These are phyloP conservation scores for Zapus hudsonius DNA, from an alignment of 2,113 vertebrate genomes.

Conservation along the genomic window DNA sequence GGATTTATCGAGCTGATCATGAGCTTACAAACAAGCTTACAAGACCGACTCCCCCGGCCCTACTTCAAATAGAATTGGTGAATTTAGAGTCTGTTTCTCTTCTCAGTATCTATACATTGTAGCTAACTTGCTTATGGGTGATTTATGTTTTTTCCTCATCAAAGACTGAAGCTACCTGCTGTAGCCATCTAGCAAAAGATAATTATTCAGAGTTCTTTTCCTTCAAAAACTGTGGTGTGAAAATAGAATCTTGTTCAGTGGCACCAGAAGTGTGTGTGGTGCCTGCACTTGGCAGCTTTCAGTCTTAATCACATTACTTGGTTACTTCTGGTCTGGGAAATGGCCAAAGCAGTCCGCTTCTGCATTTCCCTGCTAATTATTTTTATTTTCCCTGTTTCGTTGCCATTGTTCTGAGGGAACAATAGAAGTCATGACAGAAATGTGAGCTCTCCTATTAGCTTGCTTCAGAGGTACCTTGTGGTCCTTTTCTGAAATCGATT, in stretches of 20 bases:
- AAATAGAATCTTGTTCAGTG: neutral
- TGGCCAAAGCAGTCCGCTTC: constrained; percentile 56
- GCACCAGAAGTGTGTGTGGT: constrained; percentile 34
- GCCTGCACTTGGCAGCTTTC: constrained; percentile 57
- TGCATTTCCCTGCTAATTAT: constrained; percentile 55
- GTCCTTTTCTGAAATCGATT: constrained; percentile 62
- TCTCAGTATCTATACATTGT: neutral
- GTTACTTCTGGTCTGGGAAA: constrained; percentile 58
- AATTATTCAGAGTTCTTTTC: constrained; percentile 22
- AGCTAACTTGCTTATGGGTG: neutral
- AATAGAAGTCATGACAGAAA: constrained; percentile 66
- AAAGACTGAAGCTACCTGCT: neutral
- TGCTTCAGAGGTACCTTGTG: neutral
- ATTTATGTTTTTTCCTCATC: neutral
- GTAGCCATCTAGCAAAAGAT: constrained; percentile 1
- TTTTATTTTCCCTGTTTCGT: constrained; percentile 45
- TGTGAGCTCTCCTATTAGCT: constrained; percentile 58
- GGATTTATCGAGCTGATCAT: neutral
- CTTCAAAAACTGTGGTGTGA: constrained; percentile 39
- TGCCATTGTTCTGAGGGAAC: neutral
- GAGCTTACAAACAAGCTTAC: neutral
- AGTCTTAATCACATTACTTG: constrained; percentile 58
- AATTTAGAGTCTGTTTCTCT: neutral
- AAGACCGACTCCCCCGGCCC: neutral
- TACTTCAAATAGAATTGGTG: neutral